Evolutionary conservation across 2,113 vertebrate genomes (phyloP).

Genomic region (Lepus americanus): DNA sequence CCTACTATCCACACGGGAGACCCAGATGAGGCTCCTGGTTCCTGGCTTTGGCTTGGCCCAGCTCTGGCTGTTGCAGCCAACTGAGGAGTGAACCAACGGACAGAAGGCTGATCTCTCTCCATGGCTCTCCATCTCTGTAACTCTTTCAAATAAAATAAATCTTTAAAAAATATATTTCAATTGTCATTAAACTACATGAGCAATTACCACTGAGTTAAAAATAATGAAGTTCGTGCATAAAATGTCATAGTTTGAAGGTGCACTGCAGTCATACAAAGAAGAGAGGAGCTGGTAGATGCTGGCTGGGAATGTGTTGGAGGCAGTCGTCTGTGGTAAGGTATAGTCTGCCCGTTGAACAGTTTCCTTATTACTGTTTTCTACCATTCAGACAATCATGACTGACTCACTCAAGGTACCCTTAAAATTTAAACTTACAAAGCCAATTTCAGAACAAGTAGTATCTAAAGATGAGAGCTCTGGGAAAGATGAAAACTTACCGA

Average conservation of each 20-base stretch:
- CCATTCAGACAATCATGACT: background rate
- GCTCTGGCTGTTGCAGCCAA: no score
- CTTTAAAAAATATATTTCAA: background rate
- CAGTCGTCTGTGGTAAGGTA: background rate
- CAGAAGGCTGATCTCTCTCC: no score
- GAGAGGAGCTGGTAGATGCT: background rate
- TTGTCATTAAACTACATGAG: background rate
- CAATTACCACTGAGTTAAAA: background rate
- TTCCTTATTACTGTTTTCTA: background rate
- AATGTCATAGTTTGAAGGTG: background rate
- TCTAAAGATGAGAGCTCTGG: background rate
- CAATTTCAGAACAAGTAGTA: background rate
- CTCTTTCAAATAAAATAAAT: no score
- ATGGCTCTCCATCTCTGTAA: no score
- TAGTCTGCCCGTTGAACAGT: background rate
- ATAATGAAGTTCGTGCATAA: background rate
- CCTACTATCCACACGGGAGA: no score
- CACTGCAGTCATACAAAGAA: background rate
- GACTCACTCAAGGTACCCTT: background rate
- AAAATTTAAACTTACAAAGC: background rate
- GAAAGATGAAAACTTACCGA: background rate
- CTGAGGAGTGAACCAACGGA: no score
- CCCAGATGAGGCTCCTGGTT: no score
- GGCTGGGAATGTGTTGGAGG: background rate
- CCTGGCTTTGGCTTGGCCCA: no score